Evolutionary conservation across 2,113 vertebrate genomes (phyloP).

Genomic region (Perca schrenkii): DNA sequence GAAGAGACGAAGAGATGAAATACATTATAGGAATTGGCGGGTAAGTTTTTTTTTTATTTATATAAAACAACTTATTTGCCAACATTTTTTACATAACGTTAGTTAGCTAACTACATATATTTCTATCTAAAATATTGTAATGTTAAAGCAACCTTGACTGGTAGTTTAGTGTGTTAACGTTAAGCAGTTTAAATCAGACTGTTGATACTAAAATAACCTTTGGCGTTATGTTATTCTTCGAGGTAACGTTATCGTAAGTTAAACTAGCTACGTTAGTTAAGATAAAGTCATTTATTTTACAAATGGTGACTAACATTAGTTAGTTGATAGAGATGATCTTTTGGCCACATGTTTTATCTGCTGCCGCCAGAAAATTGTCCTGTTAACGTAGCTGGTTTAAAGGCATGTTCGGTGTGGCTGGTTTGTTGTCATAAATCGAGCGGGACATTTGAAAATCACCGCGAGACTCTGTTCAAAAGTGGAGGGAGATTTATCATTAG

Average conservation of each 20-base stretch:
- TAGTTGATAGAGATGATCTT: neutral
- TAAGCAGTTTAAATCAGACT: neutral
- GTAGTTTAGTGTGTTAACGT: neutral
- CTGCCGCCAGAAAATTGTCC: conserved; percentile 42
- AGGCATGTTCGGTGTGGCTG: conserved; percentile 12
- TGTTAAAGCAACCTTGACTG: neutral
- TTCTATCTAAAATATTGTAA: no score
- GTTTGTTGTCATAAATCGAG: conserved; percentile 75
- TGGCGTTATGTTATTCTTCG: neutral
- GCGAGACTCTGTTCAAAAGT: conserved; percentile 55
- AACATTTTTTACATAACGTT: accelerated
- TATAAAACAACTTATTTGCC: neutral
- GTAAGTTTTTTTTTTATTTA: conserved; percentile 64
- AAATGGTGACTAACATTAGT: accelerated
- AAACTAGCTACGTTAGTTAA: neutral
- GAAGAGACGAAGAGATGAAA: conserved; percentile 76
- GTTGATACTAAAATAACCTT: neutral
- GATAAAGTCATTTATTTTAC: neutral
- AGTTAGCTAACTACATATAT: no score
- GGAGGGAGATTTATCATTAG: conserved; percentile 66
- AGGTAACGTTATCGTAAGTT: neutral
- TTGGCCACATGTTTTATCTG: neutral
- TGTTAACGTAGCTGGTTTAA: neutral
- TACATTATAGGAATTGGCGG: conserved; percentile 88
- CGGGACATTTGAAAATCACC: conserved; percentile 86